These are phyloP conservation scores for Menidia beryllina DNA, from an alignment of 2,113 vertebrate genomes.

Conservation along the genomic window DNA sequence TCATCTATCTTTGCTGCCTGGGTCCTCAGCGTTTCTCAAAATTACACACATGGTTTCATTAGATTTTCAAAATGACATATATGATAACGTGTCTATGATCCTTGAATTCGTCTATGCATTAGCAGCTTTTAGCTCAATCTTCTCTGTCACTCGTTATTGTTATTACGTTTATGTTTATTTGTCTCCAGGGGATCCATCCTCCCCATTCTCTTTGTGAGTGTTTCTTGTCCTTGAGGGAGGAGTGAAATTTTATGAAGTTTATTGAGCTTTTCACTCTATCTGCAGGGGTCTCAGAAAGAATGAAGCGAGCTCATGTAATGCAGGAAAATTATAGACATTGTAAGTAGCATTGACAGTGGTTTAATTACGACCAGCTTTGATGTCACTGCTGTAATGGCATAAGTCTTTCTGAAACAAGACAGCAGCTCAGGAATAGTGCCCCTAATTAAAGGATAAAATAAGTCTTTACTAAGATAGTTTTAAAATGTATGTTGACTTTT, in stretches of 20 bases:
- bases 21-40: slow-evolving; percentile 46
- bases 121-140: slow-evolving; percentile 22
- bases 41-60: slow-evolving; percentile 43
- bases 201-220: background rate
- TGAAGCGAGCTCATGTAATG: slow-evolving; percentile 15
- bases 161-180: slow-evolving; percentile 38
- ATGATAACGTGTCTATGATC: slow-evolving; percentile 55
- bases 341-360: slow-evolving; percentile 3
- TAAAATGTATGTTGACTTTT: slow-evolving; percentile 14
- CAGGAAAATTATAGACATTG: slow-evolving; percentile 26
- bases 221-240: slow-evolving; percentile 54
- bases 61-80: slow-evolving; percentile 49
- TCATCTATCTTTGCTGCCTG: slow-evolving; percentile 52
- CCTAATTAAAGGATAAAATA: slow-evolving; percentile 31
- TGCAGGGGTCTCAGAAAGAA: slow-evolving; percentile 41
- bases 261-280: slow-evolving; percentile 51
- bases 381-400: slow-evolving; percentile 1
- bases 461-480: background rate
- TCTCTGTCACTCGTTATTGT: slow-evolving; percentile 28
- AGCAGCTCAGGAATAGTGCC: slow-evolving; percentile 17
- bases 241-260: slow-evolving; percentile 52
- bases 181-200: background rate
- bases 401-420: slow-evolving; percentile 12
- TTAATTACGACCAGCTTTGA: background rate
- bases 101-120: slow-evolving; percentile 13